These are phyloP conservation scores for Misgurnus mizolepis DNA, from an alignment of 2,113 vertebrate species.

Conservation along the genomic window DNA sequence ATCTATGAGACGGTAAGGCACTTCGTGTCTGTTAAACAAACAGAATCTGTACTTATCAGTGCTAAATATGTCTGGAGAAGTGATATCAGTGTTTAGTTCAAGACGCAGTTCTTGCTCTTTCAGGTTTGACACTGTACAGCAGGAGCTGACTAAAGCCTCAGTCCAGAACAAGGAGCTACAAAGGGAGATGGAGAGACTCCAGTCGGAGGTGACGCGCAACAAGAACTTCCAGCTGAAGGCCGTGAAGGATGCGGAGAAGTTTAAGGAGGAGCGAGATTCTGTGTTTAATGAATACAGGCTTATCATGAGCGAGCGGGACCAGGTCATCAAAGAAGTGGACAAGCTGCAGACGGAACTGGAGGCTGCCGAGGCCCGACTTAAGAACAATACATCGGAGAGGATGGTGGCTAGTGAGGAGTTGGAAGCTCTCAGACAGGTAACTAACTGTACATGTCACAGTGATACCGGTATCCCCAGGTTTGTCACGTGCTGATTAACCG, in stretches of 20 bases:
- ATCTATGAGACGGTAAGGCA: constrained; percentile 86
- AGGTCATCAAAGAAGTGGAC: constrained; percentile 98
- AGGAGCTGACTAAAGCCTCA: constrained; percentile 88
- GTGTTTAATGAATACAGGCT: constrained; percentile 97
- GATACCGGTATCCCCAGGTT: no score
- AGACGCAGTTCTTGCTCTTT: background rate
- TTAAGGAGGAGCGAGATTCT: constrained; percentile 94
- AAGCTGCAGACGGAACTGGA: constrained; percentile 96
- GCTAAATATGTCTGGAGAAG: no score
- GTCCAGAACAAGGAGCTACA: constrained; percentile 96
- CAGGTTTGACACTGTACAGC: constrained; percentile 92
- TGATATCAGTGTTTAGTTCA: background rate
- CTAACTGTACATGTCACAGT: constrained; percentile 52
- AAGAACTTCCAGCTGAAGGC: constrained; percentile 92
- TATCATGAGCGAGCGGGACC: constrained; percentile 98
- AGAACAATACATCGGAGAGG: constrained; percentile 93
- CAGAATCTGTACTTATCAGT: no score
- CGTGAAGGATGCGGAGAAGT: constrained; percentile 92
- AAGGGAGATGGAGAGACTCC: constrained; percentile 95
- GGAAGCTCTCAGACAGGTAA: constrained; percentile 94
- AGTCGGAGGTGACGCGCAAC: constrained; percentile 90
- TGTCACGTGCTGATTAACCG: no score
- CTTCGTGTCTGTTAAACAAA: no score
- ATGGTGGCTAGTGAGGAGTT: constrained; percentile 93
- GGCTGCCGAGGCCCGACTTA: constrained; percentile 89